Evolutionary conservation across 2,113 vertebrate genomes (phyloP).

Genomic region (Engraulis encrasicolus): DNA sequence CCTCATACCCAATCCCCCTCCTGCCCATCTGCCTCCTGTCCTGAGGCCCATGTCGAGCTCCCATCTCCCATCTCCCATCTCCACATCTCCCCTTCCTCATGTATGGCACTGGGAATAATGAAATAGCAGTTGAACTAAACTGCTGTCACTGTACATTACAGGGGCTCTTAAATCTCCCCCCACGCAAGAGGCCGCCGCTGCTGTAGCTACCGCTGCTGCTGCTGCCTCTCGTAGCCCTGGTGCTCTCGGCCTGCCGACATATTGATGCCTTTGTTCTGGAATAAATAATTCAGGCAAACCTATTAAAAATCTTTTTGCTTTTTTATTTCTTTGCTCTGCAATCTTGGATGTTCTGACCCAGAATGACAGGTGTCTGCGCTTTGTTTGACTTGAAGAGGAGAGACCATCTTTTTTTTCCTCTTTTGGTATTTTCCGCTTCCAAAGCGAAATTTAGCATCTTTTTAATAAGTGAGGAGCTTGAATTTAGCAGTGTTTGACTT

Average conservation of each 20-base stretch:
- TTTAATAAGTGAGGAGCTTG: constrained; percentile 39
- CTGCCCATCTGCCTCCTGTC: not conserved
- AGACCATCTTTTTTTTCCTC: constrained; percentile 34
- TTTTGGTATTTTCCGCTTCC: constrained; percentile 30
- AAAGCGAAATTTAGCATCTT: constrained; percentile 46
- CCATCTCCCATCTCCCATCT: not conserved
- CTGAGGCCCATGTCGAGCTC: too few species aligned
- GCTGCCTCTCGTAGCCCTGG: constrained; percentile 18
- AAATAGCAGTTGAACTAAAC: constrained; percentile 47
- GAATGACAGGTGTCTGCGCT: not conserved
- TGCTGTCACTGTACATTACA: constrained; percentile 45
- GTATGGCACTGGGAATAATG: constrained; percentile 45
- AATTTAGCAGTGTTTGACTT: constrained; percentile 57
- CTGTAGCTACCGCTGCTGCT: too few species aligned
- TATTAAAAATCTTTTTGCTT: constrained; percentile 50
- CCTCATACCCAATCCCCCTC: not conserved
- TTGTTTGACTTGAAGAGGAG: constrained; percentile 36
- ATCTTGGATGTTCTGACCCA: constrained; percentile 24
- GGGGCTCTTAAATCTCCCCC: constrained; percentile 44
- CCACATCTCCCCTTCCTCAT: not conserved
- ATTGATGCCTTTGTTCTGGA: constrained; percentile 43
- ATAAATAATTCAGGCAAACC: constrained; percentile 54
- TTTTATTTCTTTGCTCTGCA: constrained; percentile 25
- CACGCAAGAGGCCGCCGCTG: not conserved
- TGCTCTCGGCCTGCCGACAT: constrained; percentile 27